phyloP scores from a whole-genome alignment of 2,113 vertebrate species.

The Pangasianodon hypophthalmus region DNA sequence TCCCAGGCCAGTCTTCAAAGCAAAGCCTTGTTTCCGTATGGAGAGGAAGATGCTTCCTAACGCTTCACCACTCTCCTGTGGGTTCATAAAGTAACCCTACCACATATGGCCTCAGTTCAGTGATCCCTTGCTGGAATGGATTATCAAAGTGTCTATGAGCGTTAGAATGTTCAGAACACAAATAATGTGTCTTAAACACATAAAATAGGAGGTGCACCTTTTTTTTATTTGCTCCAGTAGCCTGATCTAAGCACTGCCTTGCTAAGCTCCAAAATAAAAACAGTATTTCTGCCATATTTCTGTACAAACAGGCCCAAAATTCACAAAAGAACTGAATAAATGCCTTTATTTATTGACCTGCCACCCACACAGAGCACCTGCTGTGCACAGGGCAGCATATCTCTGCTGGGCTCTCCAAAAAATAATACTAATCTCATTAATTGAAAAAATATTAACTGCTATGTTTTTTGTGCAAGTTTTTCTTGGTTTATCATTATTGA shows the following conservation, averaged over 20 bases:
- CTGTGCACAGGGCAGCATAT: not conserved
- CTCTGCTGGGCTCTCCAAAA: not conserved
- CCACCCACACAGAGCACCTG: not conserved
- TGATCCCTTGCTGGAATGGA: not conserved
- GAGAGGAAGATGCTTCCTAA: not conserved
- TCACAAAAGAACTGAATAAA: not conserved
- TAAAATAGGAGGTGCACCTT: not conserved
- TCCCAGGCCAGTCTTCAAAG: constrained; percentile 67
- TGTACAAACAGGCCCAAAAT: not conserved
- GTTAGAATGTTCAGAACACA: not conserved
- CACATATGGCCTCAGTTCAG: constrained; percentile 24
- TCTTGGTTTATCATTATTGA: not conserved
- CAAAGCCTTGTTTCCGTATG: constrained; percentile 57
- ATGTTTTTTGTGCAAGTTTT: not conserved
- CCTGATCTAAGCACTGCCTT: not conserved
- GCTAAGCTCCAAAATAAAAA: not conserved
- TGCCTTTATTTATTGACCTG: not conserved
- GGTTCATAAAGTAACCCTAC: constrained; percentile 9
- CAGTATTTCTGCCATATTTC: too few species aligned
- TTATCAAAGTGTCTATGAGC: constrained; percentile 9
- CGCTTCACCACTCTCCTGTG: constrained; percentile 18
- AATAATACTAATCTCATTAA: not conserved
- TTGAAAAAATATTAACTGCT: not conserved
- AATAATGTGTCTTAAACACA: not conserved
- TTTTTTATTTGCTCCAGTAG: not conserved